phyloP scores from a whole-genome alignment of 2,113 vertebrate genomes.

The Elanoides forficatus region DNA sequence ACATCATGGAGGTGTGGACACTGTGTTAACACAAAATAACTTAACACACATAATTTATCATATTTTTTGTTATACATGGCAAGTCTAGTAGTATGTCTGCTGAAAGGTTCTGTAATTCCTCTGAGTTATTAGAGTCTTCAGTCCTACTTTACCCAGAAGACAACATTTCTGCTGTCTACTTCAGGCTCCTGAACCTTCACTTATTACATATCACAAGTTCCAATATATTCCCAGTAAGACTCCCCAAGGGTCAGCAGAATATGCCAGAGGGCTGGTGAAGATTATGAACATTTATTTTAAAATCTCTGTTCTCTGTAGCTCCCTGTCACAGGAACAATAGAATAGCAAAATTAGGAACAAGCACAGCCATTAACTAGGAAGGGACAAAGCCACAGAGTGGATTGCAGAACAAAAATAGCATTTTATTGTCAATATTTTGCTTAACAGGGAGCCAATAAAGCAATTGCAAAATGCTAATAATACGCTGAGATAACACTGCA shows the following conservation, averaged over 20 bases:
- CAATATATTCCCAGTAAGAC: slow-evolving; percentile 62
- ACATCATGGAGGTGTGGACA: not conserved
- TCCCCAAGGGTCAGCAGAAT: slow-evolving; percentile 66
- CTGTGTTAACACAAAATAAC: slow-evolving; percentile 12
- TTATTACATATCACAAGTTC: slow-evolving; percentile 64
- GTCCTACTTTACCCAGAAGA: slow-evolving; percentile 46
- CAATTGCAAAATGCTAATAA: slow-evolving; percentile 48
- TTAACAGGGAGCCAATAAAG: slow-evolving; percentile 71
- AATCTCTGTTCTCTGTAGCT: slow-evolving; percentile 37
- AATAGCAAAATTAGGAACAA: slow-evolving; percentile 55
- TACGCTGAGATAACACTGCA: slow-evolving; percentile 14
- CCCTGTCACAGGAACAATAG: slow-evolving; percentile 66
- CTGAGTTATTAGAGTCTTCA: slow-evolving; percentile 52
- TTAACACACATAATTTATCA: slow-evolving; percentile 23
- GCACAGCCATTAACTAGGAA: slow-evolving; percentile 34
- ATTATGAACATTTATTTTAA: slow-evolving; percentile 71
- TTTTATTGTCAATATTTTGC: slow-evolving; percentile 73
- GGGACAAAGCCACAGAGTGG: slow-evolving; percentile 28
- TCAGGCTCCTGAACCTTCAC: slow-evolving; percentile 58
- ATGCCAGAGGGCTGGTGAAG: slow-evolving; percentile 65
- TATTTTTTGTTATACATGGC: slow-evolving; percentile 31
- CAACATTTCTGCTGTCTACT: slow-evolving; percentile 30
- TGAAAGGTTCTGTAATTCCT: slow-evolving; percentile 40
- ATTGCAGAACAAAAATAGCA: slow-evolving; percentile 61
- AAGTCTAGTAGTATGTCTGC: slow-evolving; percentile 31